Percentiles rank a stretch among this genome's conserved stretches.
phyloP scores from a whole-genome alignment of 2,888 invertebrate genomes.

The Sarcophaga rosellei region DNA sequence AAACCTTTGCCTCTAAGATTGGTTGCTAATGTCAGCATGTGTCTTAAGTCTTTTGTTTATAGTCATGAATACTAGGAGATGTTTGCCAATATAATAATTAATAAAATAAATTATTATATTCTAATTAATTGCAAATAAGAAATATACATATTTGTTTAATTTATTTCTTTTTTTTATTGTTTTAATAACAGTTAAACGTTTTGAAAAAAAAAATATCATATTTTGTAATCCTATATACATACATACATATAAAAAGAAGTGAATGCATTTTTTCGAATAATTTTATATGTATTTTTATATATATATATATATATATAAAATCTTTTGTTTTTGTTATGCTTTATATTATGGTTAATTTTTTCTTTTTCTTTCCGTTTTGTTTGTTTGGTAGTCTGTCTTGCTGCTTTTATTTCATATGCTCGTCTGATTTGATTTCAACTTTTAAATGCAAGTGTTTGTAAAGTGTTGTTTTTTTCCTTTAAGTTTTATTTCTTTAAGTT shows the following conservation, averaged over 20 bases:
- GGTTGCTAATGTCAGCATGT: constrained; percentile 14
- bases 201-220: neutral
- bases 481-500: neutral
- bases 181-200: neutral
- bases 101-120: constrained; percentile 27
- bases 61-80: neutral
- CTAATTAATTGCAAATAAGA: neutral
- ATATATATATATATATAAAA: too few species aligned
- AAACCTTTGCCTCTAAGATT: constrained; percentile 2
- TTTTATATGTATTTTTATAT: too few species aligned
- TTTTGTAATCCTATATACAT: constrained; percentile 50
- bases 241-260: constrained; percentile 59
- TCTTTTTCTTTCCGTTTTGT: neutral
- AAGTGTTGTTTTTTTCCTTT: constrained; percentile 7
- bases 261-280: constrained; percentile 61
- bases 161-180: too few species aligned
- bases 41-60: constrained; percentile 58
- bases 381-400: neutral
- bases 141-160: too few species aligned
- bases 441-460: constrained; percentile 47
- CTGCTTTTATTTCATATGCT: neutral
- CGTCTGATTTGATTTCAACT: constrained; percentile 32
- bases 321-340: constrained; percentile 36
- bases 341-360: neutral
- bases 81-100: neutral